Evolutionary conservation across 2,888 invertebrate species (phyloP), one percentile per base, ranked within the genome.

Genomic region (Toxonevra muliebris): DNA sequence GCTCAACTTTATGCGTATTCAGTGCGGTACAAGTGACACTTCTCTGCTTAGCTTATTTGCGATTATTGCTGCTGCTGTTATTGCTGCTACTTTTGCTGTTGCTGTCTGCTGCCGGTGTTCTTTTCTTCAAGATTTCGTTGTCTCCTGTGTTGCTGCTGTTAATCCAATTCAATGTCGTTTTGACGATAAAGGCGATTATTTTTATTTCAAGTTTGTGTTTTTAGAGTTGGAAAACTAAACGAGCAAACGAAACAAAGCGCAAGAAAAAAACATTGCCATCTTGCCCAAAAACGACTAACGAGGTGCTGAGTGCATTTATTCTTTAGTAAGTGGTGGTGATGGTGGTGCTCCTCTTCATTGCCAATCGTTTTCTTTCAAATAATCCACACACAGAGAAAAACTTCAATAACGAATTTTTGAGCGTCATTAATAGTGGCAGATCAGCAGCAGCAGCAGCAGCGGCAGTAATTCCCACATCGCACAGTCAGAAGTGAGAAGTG

Each of bases 351-450:
- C 30, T 30, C 30, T 30, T 30, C 30, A 30, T 30, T 30, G 2
- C 30, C 2, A 30, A 30, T 30, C 30, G 30, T 4, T 30, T 30
- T 7, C 30, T 7, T 30, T 30, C 30, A 30, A 2, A 30, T 30
- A n/a, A n/a, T n/a, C n/a, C n/a, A 30, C 30, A 30, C 30, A 30
- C 30, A 30, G 3, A 30, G 2, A 30, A 30, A 7, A 2, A 30
- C 30, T 30, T 30, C 30, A 30, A 64, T 57, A 63, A 62, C 55
- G 74, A 73, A 72, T 74, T 76, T 74, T 74, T 74, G 76, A 75
- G 76, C 77, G 79, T 80, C 81, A 80, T 81, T 81, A 82, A 80
- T 81, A 80, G 80, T 77, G 76, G 58, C 30, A 50, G 43, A 19
- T 7, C n/a, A 61, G 1, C 54, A 54, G n/a, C 70, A 66, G 72